phyloP scores from a whole-genome alignment of 2,113 vertebrate species.

The Capreolus pygargus region DNA sequence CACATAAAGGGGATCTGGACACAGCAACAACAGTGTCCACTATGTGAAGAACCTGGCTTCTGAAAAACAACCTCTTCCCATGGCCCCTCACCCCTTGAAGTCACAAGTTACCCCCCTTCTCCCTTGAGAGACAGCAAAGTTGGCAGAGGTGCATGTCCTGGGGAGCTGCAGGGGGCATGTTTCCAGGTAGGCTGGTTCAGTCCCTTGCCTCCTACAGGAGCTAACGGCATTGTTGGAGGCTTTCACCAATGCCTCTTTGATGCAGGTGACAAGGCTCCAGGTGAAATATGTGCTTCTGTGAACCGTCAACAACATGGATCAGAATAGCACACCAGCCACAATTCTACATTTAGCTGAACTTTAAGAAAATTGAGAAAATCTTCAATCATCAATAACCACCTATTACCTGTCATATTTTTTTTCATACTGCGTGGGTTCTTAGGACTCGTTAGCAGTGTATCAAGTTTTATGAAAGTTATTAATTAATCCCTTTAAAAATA shows the following conservation, averaged over 20 bases:
- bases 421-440: neutral
- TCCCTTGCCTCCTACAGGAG: neutral
- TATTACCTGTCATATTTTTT: neutral
- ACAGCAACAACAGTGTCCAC: neutral
- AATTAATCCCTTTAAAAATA: neutral
- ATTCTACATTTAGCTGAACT: neutral
- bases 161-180: neutral
- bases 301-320: neutral
- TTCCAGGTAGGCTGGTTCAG: neutral
- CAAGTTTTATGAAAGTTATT: constrained; percentile 1
- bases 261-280: neutral
- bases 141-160: neutral
- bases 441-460: neutral
- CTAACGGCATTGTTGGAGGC: neutral
- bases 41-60: neutral
- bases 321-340: neutral
- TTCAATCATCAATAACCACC: neutral
- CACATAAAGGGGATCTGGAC: neutral
- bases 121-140: neutral
- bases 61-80: neutral
- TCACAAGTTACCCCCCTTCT: neutral
- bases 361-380: constrained; percentile 20
- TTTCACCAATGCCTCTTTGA: neutral
- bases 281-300: neutral
- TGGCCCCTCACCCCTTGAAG: neutral